Conservation (phyloP, 2,888 invertebrate species). For the Syritta pipiens region DNA sequence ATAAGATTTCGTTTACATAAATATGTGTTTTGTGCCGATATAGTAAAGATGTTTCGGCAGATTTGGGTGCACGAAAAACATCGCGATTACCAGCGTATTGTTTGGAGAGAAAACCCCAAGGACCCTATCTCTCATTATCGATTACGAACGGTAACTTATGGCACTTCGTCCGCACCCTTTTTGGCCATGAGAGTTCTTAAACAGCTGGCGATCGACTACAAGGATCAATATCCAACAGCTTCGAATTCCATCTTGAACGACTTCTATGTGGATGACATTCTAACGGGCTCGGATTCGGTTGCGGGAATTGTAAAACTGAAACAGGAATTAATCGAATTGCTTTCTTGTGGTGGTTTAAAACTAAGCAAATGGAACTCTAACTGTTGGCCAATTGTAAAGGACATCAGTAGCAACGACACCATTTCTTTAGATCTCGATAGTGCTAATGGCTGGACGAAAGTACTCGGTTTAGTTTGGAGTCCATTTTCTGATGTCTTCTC, state of each 20-base stretch:
- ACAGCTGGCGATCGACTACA: conserved; percentile 37
- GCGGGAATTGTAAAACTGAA: neutral
- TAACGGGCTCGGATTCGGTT: conserved; percentile 47
- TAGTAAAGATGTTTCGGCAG: conserved; percentile 54
- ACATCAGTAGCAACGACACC: neutral
- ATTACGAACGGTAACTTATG: neutral
- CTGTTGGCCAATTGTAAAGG: neutral
- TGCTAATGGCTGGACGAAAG: neutral
- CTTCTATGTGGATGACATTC: conserved; percentile 59
- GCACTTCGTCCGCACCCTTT: neutral
- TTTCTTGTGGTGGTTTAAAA: conserved; percentile 9
- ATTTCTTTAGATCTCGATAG: conserved; percentile 3
- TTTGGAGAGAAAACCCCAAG: conserved; percentile 50
- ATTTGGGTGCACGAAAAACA: conserved; percentile 52
- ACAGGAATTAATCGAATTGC: neutral
- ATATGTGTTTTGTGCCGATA: no score
- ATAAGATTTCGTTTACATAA: conserved; percentile 49
- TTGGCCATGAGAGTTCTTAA: neutral
- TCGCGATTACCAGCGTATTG: conserved; percentile 56
- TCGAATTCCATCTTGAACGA: conserved; percentile 18
- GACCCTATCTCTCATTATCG: conserved; percentile 1
- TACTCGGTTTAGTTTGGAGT: conserved; percentile 15
- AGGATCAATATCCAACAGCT: conserved; percentile 26
- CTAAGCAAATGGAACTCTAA: conserved; percentile 33
- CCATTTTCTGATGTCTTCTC: conserved; percentile 11